These are phyloP conservation scores for Drosophila yooni DNA, from an alignment of 2,888 invertebrate species.

Conservation along the genomic window DNA sequence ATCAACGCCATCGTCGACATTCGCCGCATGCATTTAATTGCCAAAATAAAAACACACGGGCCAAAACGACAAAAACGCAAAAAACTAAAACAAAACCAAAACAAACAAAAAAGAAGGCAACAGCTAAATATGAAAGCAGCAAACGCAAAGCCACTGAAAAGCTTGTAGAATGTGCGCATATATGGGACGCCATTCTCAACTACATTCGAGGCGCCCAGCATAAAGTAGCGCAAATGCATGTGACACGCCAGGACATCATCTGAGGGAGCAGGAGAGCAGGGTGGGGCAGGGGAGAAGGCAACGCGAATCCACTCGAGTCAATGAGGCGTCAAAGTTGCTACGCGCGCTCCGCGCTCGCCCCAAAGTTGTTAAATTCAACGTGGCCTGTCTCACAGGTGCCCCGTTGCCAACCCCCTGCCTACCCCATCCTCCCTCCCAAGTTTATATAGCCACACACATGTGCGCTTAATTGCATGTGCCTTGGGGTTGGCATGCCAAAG, in stretches of 20 bases:
- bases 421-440: neutral
- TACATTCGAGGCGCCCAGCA: slow-evolving; percentile 49
- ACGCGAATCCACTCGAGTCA: slow-evolving; percentile 73
- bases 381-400: slow-evolving; percentile 71
- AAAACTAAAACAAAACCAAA: slow-evolving; percentile 47
- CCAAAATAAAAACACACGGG: slow-evolving; percentile 79
- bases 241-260: slow-evolving; percentile 65
- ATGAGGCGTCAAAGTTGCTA: slow-evolving; percentile 80
- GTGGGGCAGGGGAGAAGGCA: slow-evolving; percentile 11
- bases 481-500: slow-evolving; percentile 59
- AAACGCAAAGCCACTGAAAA: slow-evolving; percentile 63
- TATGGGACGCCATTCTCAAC: slow-evolving; percentile 59
- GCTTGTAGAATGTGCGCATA: slow-evolving; percentile 73
- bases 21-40: slow-evolving; percentile 84
- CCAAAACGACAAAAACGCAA: slow-evolving; percentile 33
- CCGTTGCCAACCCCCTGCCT: slow-evolving; percentile 2
- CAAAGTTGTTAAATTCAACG: slow-evolving; percentile 81
- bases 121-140: slow-evolving; percentile 27
- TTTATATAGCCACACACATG: slow-evolving; percentile 67
- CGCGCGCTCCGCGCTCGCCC: slow-evolving; percentile 65
- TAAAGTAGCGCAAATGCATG: slow-evolving; percentile 77
- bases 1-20: slow-evolving; percentile 78
- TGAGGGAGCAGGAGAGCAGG: neutral
- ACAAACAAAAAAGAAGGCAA: slow-evolving; percentile 24
- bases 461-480: slow-evolving; percentile 82